Evolutionary conservation across 2,113 vertebrate species (phyloP).

Genomic region (Cichladusa arquata): DNA sequence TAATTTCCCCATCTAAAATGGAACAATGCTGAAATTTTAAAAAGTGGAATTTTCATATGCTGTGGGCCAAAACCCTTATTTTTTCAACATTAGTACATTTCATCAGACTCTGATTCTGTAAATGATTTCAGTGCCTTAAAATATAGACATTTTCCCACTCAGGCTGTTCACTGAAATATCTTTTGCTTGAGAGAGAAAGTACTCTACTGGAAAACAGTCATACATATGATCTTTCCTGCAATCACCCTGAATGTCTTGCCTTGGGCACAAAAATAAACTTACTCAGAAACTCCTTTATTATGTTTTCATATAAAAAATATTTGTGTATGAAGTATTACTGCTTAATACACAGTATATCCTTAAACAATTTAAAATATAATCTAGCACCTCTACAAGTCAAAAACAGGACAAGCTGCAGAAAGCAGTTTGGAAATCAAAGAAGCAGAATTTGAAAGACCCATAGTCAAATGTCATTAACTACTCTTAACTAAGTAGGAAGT

Average conservation of each 20-base stretch:
- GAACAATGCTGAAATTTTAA: background rate
- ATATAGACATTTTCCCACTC: background rate
- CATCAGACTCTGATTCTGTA: background rate
- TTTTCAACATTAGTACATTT: background rate
- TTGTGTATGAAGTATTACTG: background rate
- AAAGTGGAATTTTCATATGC: background rate
- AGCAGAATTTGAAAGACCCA: background rate
- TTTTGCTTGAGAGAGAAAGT: background rate
- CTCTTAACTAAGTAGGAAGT: background rate
- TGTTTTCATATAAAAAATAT: background rate
- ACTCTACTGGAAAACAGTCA: background rate
- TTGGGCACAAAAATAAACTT: background rate
- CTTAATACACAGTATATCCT: background rate
- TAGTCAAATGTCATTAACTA: background rate
- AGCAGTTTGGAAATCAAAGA: background rate
- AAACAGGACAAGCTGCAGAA: background rate
- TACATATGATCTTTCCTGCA: background rate
- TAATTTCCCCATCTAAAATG: background rate
- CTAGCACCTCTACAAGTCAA: background rate
- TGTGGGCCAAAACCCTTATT: background rate
- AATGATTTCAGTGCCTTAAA: background rate
- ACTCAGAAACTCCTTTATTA: background rate
- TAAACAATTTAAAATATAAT: background rate
- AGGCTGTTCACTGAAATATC: background rate
- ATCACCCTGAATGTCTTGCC: background rate